Conservation (phyloP, 2,888 invertebrate species). For the Hartigia nigra region DNA sequence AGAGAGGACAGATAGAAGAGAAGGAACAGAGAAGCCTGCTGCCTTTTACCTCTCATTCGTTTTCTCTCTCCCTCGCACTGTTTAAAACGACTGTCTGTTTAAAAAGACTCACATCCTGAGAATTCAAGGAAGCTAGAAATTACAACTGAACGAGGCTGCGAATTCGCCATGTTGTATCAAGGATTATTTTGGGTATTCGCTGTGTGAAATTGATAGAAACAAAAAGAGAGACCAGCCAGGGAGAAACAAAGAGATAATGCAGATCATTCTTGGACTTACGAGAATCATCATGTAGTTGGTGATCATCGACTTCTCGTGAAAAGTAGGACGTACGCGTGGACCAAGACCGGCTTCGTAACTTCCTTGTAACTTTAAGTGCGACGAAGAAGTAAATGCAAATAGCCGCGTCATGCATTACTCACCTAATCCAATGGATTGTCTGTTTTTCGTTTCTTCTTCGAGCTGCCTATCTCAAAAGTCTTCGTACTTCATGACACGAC, state of each 20-base stretch:
- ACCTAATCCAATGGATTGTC: slow-evolving; percentile 6
- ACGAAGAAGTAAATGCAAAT: not conserved
- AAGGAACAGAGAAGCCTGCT: slow-evolving; percentile 2
- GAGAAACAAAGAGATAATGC: not conserved
- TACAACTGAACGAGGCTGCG: not conserved
- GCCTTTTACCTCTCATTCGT: not conserved
- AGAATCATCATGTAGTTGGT: not conserved
- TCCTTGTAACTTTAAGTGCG: not conserved
- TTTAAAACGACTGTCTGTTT: not conserved
- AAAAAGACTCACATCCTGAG: not conserved
- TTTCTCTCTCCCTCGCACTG: slow-evolving; percentile 6
- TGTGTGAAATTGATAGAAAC: not conserved
- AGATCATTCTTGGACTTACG: not conserved
- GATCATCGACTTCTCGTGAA: not conserved
- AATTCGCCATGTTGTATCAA: not conserved
- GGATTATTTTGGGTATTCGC: not conserved
- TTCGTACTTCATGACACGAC: not conserved
- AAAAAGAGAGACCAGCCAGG: not conserved
- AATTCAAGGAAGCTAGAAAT: not conserved
- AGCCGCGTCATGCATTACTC: not conserved
- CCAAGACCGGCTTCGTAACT: not conserved
- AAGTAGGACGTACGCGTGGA: not conserved
- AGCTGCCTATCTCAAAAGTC: not conserved
- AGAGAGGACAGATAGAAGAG: slow-evolving; percentile 9
- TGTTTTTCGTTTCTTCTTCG: not conserved